Base-by-base conservation (phyloP, 2,888 invertebrate genomes). In the Cephus rjabovi region DNA sequence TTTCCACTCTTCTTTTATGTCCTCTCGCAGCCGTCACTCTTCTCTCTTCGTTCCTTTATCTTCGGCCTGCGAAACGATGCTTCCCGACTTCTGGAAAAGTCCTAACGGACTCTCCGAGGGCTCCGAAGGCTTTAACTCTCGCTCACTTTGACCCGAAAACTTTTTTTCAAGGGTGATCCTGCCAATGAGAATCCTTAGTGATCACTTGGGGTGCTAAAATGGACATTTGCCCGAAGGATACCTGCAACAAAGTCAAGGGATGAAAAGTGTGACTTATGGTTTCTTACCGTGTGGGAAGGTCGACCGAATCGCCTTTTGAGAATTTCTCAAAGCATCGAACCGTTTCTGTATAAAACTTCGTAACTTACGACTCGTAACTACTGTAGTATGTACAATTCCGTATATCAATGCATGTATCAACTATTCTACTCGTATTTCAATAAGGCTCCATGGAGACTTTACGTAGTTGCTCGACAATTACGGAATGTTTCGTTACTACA, bases 111-210 rank as follows among this genome's bases (percentile, higher is more conserved):
- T 71, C 71, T 31, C 11, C 12, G 33, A 71, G 33, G 56, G 0
- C 23, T 9, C 56, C 1, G 23, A 56, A 31, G 71, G 71, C 71
- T 34, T 71, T 71, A 71, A 31, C 71, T 71, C 71, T 71, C 71
- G 31, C 34, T 31, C 71, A 12, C 71, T 71, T 71, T 31, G 71
- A 56, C 56, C 56, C 56, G 11, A 71, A 71, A 71, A 71, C 71
- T 71, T 71, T 56, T 33, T 71, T 71, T 71, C 71, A 71, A 71
- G 12, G 71, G 12, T 71, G 31, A 33, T 71, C 71, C 56, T 56
- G 71, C 71, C 33, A 34, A 71, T 71, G 71, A 71, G 71, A 71
- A 33, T 71, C 34, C 31, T 34, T 56, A 56, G 23, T 56, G 56
- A 56, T 56, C 56, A 23, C 23, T 56, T 15, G 23, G 56, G 56